Percentiles rank a stretch among this genome's conserved stretches.
These are phyloP conservation scores for Megaceryle maxima DNA, from an alignment of 2,113 vertebrate species.

Conservation along the genomic window DNA sequence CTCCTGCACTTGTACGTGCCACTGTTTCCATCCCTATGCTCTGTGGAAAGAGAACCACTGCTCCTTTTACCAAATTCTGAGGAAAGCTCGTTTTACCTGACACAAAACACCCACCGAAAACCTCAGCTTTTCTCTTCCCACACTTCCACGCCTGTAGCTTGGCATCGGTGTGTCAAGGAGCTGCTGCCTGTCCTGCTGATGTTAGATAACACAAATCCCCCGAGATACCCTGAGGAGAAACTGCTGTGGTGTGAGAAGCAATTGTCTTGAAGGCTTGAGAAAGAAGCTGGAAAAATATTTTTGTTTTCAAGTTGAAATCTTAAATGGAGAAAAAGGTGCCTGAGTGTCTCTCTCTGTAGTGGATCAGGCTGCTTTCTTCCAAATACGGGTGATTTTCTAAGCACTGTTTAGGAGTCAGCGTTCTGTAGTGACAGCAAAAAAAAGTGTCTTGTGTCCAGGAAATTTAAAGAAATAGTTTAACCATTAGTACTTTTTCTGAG, in stretches of 20 bases:
- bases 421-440: neutral
- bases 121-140: conserved; percentile 16
- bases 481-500: neutral
- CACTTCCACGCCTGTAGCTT: neutral
- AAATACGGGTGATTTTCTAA: neutral
- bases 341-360: neutral
- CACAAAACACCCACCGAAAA: neutral
- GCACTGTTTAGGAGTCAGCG: neutral
- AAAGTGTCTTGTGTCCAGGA: neutral
- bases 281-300: neutral
- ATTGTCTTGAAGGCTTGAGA: conserved; percentile 27
- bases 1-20: neutral
- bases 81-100: neutral
- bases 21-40: neutral
- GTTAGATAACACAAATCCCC: neutral
- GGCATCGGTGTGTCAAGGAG: neutral
- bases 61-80: neutral
- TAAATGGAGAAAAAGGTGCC: neutral
- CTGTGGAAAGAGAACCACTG: neutral
- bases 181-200: neutral
- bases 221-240: neutral
- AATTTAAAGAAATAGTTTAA: neutral
- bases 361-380: neutral
- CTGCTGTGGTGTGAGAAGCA: neutral
- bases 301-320: neutral